Conservation (phyloP, 2,888 invertebrate species). For the Drosophila phalerata region DNA sequence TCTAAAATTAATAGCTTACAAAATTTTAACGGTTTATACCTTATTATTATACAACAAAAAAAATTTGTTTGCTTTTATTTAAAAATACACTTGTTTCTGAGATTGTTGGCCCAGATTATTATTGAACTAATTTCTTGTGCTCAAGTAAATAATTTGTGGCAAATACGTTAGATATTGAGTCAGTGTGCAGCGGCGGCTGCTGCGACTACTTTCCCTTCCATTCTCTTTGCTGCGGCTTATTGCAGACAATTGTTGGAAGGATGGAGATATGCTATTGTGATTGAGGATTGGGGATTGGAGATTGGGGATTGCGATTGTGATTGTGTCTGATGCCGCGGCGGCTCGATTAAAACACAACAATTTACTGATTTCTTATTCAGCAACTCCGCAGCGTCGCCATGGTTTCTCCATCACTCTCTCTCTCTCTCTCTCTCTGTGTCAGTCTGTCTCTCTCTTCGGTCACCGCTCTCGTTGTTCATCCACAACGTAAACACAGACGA, state of each 20-base stretch:
- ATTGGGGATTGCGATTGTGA: conserved; percentile 13
- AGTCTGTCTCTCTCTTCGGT: background rate
- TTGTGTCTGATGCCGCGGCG: conserved; percentile 40
- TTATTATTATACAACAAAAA: no score
- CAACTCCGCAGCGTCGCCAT: conserved; percentile 36
- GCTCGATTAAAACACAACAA: conserved; percentile 80
- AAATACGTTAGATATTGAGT: background rate
- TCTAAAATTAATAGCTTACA: background rate
- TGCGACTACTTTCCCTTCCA: background rate
- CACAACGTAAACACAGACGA: conserved; percentile 81
- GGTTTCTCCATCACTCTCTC: background rate
- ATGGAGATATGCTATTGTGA: conserved; percentile 45
- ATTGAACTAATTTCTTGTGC: no score
- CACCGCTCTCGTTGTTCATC: conserved; percentile 60
- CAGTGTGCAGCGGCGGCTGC: conserved; percentile 8
- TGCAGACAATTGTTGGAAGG: conserved; percentile 52
- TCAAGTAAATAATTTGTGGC: no score
- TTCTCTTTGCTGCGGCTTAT: conserved; percentile 45
- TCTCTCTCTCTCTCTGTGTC: background rate
- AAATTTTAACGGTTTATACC: no score
- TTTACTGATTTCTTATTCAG: conserved; percentile 80
- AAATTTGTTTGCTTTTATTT: no score
- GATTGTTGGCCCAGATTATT: no score
- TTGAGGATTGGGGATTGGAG: conserved; percentile 19
- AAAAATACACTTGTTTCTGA: no score